A percentile compares a stretch with the other conserved stretches of the same genome.
phyloP scores from a whole-genome alignment of 2,113 vertebrate genomes.

The Eudyptes chrysolophus region DNA sequence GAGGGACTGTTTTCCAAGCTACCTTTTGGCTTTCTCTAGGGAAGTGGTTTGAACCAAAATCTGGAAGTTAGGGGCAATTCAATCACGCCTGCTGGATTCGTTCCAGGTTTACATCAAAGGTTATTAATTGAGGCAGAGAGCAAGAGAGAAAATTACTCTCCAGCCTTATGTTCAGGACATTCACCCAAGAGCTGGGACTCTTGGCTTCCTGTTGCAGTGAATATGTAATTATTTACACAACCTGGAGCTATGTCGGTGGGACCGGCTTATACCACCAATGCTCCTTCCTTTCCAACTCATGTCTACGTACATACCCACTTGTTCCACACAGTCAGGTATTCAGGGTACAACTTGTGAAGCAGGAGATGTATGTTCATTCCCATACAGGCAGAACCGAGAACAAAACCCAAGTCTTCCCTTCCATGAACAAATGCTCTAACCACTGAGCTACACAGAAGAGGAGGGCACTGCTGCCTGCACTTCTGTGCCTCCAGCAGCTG shows the following conservation, averaged over 20 bases:
- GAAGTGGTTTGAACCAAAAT: not conserved
- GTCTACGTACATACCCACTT: not conserved
- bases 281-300: not conserved
- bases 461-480: not conserved
- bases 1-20: not conserved
- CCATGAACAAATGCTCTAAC: not conserved
- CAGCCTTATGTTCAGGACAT: slow-evolving; percentile 2
- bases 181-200: not conserved
- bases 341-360: not conserved
- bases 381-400: not conserved
- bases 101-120: not conserved
- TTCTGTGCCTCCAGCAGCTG: not conserved
- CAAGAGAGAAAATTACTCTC: not conserved
- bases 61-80: not conserved
- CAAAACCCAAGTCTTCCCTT: not conserved
- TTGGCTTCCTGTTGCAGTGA: not conserved
- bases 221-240: not conserved
- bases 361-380: not conserved
- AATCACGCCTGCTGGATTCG: not conserved
- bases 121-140: slow-evolving; percentile 4
- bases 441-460: not conserved
- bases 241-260: not conserved
- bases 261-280: not conserved
- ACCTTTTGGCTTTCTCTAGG: not conserved
- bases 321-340: not conserved